Evolutionary conservation across 2,113 vertebrate species (phyloP), one percentile per base, ranked within the genome.

Genomic region (Lepus europaeus): DNA sequence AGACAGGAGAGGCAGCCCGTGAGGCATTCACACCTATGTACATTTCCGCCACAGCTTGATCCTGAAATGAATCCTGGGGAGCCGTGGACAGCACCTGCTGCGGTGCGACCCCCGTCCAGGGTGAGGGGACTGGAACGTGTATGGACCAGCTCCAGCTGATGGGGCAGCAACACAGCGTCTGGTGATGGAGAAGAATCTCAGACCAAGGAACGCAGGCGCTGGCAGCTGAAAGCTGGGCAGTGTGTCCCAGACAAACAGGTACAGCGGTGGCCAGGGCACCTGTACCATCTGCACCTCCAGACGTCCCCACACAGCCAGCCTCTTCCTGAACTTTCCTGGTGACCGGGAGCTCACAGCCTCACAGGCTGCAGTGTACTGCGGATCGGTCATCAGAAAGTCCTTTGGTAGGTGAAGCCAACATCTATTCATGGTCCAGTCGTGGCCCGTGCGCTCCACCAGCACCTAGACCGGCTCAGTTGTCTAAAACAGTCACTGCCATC

Each of bases 341-440:
- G 12, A 74, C 0, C 0, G 73, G 64, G 39, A 70, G 8, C 33
- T 70, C 6, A 68, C 29, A 25, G 61, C 36, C 77, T 56, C 59
- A 51, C 73, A 36, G 3, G 17, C 10, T 10, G 13, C 36, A 0
- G 2, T 23, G 1, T 11, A 49, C 10, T n/a, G 5, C 0, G 5
- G 10, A 61, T 22, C 68, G 61, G 27, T 31, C 82, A 49, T 17
- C 77, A 63, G 70, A 70, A 92, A 77, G 31, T 14, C 29, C 89
- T 23, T 89, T 53, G 33, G 76, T 27, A 23, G 25, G 39, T 78
- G 11, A 73, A 95, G 36, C 31, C 51, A 64, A 78, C 79, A 25
- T 78, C 74, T 20, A 33, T 36, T 39, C 49, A n/a, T 31, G 81
- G 73, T 5, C n/a, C 45, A 63, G 29, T 86, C 36, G 78, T 31